phyloP scores from a whole-genome alignment of 2,888 invertebrate species.

The Cerastis leucographa region DNA sequence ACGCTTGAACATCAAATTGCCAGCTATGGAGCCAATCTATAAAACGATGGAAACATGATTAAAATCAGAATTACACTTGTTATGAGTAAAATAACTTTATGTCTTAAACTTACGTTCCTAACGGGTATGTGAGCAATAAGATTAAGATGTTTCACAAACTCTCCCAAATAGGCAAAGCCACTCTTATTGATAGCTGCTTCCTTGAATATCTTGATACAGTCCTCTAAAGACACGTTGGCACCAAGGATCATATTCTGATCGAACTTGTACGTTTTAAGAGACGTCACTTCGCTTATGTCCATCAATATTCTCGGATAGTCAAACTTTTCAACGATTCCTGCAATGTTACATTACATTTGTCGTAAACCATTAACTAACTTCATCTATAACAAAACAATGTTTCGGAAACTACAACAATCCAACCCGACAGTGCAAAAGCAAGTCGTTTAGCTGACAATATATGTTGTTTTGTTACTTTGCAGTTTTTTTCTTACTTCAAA shows the following conservation, averaged over 20 bases:
- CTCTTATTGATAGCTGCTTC: conserved; percentile 76
- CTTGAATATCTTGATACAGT: conserved; percentile 87
- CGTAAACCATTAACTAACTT: background rate
- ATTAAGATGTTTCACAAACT: conserved; percentile 91
- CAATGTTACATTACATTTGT: background rate
- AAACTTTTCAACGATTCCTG: conserved; percentile 4
- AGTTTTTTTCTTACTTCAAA: background rate
- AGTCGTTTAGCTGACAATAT: no score
- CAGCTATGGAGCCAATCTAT: conserved; percentile 89
- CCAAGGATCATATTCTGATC: conserved; percentile 84
- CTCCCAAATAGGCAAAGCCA: conserved; percentile 88
- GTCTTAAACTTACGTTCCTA: conserved; percentile 1
- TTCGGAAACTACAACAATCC: background rate
- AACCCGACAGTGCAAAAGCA: background rate
- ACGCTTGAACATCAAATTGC: conserved; percentile 92
- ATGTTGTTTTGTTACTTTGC: background rate
- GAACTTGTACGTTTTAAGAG: conserved; percentile 1
- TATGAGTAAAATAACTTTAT: background rate
- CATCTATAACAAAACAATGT: background rate
- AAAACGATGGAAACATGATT: background rate
- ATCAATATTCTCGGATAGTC: background rate
- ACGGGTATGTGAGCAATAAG: conserved; percentile 90
- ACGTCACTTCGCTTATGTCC: background rate
- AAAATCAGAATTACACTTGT: background rate
- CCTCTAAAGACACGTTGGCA: conserved; percentile 90